Base-by-base conservation (phyloP, 2,113 vertebrate species). In the Puntigrus tetrazona region DNA sequence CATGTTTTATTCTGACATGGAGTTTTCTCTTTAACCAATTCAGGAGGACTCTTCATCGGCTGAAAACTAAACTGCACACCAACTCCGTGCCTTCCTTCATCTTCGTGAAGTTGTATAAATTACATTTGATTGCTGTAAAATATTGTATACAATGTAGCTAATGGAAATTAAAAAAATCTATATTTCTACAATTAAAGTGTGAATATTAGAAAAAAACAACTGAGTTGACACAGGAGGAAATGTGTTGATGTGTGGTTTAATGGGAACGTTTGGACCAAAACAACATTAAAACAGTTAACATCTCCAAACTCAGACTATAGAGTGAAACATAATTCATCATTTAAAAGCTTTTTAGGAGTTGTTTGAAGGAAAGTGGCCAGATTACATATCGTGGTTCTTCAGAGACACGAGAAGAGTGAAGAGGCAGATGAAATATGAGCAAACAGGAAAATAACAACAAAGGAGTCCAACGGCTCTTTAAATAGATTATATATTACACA, bases 401-500 rank as follows among this genome's bases (percentile, higher is more conserved):
- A 9, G 72, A 81, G 70, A 76, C 70, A 65, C 50, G 2, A 38
- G 34, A 69, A 38, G 31, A 36, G 18, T 55, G 52, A 22, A 1
- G 31, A 69, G 16, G 38, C 70, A 73, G 70, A 73, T 45, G 22
- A 73, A 45, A 73, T 73, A 73, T 73, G 25, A 73, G 13, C 69
- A 43, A 34, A 78, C 57, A 57, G 22, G 25, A 74, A 61, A 83
- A 87, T 1, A 78, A 93, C 92, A 92, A 93, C 93, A 91, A 90
- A 84, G 55, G 81, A 94, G 91, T 90, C 93, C 73, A 89, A 76
- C 85, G 90, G 90, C 91, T 93, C 94, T 93, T 94, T 92, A 93
- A 91, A 94, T 93, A 96, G 93, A 93, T 92, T 88, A 95, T 96
- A 94, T 96, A 95, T 96, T 95, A 95, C 93, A 95, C 90, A 92